Evolutionary conservation across 2,797 vertebrate species (phyloP), one percentile per base, ranked within the genome.

Genomic region (Pitangus sulphuratus): DNA sequence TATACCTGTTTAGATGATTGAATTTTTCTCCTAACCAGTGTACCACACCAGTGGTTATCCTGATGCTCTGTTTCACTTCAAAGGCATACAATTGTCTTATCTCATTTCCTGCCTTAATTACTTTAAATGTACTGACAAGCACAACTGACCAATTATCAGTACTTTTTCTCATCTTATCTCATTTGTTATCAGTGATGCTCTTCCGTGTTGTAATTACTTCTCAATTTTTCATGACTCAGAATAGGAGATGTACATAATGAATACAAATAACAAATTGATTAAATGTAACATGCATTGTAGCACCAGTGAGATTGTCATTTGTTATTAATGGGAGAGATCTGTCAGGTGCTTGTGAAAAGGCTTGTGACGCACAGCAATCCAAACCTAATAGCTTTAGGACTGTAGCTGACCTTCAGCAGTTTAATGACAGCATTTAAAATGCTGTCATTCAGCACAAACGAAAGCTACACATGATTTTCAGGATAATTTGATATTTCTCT

Each of bases 211-310:
- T 95, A 96, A 97, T 60, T 93, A 93, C 92, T 96, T 96, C 95
- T 98, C 97, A 95, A 97, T 97, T 97, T 98, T 98, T 98, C 97
- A 97, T 98, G 94, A 95, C 96, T 95, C 90, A 97, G 89, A 98
- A 97, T 92, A 95, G 94, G 93, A 94, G 87, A 66, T 77, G 75
- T 93, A 94, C 94, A 93, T 97, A 97, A 97, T 97, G 97, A 98
- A 97, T 97, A 97, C 93, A 96, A 97, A 98, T 84, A 92, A 93
- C 87, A 95, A 94, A 96, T 90, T 95, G 97, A 98, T 97, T 96
- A 94, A 97, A 96, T 91, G 97, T 90, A 96, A 95, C 61, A 72
- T 84, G 83, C 75, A 90, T 90, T 96, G 96, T 89, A 88, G 91
- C 77, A 91, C 84, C 88, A 71, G 81, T 39, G n/a, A 95, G 83